Conservation (phyloP, 2,888 invertebrate genomes). For the Heliconius cydno region DNA sequence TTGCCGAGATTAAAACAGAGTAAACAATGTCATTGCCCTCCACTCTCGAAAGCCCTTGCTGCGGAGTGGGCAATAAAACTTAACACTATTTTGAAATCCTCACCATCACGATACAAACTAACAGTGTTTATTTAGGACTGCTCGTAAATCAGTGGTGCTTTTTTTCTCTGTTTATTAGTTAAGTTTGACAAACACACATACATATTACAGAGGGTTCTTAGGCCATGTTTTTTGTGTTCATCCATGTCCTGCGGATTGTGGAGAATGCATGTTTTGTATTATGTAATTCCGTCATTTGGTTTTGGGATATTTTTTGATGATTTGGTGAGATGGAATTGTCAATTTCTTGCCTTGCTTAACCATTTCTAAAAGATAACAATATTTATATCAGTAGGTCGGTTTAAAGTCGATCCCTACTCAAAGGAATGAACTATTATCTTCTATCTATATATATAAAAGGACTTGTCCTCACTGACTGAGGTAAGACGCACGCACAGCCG, state of each 20-base stretch:
- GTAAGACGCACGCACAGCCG: no score
- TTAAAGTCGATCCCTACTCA: neutral
- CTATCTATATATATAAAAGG: no score
- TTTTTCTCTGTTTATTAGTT: conserved; percentile 46
- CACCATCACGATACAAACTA: conserved; percentile 30
- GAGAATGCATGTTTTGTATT: neutral
- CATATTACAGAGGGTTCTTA: neutral
- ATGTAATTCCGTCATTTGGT: no score
- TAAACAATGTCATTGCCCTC: conserved; percentile 35
- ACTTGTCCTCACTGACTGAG: no score
- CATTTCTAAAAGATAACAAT: neutral
- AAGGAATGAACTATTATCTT: neutral
- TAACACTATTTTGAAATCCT: conserved; percentile 39
- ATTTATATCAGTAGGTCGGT: no score
- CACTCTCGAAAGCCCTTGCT: conserved; percentile 17
- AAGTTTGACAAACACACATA: conserved; percentile 40
- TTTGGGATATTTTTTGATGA: no score
- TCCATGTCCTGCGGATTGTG: neutral
- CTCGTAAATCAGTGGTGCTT: conserved; percentile 48
- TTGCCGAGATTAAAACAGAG: conserved; percentile 8
- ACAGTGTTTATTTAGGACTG: conserved; percentile 49
- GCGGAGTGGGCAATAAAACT: conserved; percentile 35
- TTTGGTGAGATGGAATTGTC: neutral
- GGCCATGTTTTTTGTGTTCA: neutral
- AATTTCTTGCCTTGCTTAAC: neutral